Base-by-base conservation (phyloP, 2,113 vertebrate species). In the Semicossyphus pulcher region DNA sequence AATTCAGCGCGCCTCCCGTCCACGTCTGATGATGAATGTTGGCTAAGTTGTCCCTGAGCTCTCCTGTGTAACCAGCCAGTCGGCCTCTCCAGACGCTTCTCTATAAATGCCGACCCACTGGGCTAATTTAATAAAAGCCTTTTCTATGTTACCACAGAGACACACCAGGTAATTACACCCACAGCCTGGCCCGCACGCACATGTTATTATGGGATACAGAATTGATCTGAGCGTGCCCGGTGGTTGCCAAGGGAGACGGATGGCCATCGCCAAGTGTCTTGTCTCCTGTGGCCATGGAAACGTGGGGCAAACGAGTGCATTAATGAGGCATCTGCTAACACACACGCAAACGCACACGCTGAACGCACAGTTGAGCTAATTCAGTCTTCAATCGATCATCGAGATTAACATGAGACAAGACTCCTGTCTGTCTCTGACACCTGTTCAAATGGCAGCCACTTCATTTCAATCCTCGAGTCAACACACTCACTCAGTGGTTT, bases 111-210 rank as follows among this genome's bases (percentile, higher is more conserved):
- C 65, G 75, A 91, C 88, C 88, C 88, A 90, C 85, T 87, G 81
- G 86, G 83, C 82, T 91, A 90, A 92, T 90, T 92, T 89, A 90
- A 92, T 91, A 89, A 90, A 81, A 78, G 80, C 80, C 52, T 74
- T 85, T 79, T 44, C 74, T 75, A 76, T 76, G 85, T 88, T 87
- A 70, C 91, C 82, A 78, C 60, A 23, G 89, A 89, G 88, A 91
- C 81, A 49, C 51, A 62, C 39, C 80, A 80, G 75, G 84, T 90
- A 91, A 91, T 90, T 91, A 90, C 79, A 87, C 80, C 80, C 77
- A 44, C 70, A 66, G 74, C 54, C 80, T 51, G 14, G 72, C 63
- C 76, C 2, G 31, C 73, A 41, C 21, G 68, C 61, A 72, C 53
- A 28, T 78, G 81, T 83, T 86, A 89, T 90, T 86, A 86, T 77